Percentiles rank a stretch among this genome's conserved stretches.
Evolutionary conservation across 2,888 invertebrate species (phyloP).

Genomic region (Drosophila peninsularis): DNA sequence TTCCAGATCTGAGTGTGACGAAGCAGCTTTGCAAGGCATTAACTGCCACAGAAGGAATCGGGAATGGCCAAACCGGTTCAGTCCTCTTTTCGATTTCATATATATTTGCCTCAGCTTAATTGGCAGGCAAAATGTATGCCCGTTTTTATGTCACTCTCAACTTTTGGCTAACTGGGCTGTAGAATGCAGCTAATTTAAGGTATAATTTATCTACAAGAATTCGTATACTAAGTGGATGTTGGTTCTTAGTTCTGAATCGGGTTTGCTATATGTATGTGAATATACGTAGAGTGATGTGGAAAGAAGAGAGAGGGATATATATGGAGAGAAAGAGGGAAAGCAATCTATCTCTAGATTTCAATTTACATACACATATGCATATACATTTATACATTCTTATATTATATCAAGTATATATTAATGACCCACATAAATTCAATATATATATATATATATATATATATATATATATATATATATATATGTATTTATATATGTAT

Average conservation of each 20-base stretch:
- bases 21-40: slow-evolving; percentile 10
- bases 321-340: not conserved
- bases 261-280: not conserved
- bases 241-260: not conserved
- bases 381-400: not conserved
- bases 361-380: not conserved
- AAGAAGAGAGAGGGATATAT: not conserved
- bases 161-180: slow-evolving; percentile 7
- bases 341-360: not conserved
- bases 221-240: not conserved
- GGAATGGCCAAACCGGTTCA: slow-evolving; percentile 11
- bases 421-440: not conserved
- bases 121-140: not conserved
- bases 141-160: slow-evolving; percentile 24
- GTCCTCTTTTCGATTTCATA: not conserved
- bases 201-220: not conserved
- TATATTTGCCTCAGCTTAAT: not conserved
- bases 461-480: not conserved
- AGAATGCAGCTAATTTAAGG: not conserved
- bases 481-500: not conserved
- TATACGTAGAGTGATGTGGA: too few relatives aligned
- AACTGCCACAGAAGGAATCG: not conserved
- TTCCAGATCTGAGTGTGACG: slow-evolving; percentile 5
- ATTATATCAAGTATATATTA: not conserved
- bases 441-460: not conserved